Evolutionary conservation across 2,797 vertebrate genomes (phyloP).

Genomic region (Cuculus canorus): DNA sequence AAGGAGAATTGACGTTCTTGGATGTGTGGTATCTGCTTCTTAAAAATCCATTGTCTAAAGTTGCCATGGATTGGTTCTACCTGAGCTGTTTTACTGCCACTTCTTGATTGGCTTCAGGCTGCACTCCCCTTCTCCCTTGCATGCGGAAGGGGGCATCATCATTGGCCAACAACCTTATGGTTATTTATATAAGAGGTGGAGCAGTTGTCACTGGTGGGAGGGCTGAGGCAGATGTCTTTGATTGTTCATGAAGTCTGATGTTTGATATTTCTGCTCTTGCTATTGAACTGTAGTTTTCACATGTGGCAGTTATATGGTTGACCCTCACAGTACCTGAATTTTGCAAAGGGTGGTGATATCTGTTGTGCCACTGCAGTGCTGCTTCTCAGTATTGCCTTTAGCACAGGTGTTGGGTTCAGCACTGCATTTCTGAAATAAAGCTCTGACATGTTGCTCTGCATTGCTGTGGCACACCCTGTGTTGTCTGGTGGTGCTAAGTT

Average conservation of each 20-base stretch:
- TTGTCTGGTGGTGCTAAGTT: background rate
- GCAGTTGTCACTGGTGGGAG: background rate
- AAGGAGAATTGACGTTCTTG: background rate
- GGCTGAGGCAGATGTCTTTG: background rate
- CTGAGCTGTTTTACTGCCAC: background rate
- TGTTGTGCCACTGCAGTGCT: background rate
- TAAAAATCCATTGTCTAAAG: background rate
- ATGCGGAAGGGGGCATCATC: background rate
- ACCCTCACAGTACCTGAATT: background rate
- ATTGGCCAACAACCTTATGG: background rate
- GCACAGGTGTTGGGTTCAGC: background rate
- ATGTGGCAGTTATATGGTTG: background rate
- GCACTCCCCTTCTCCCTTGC: background rate
- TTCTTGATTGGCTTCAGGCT: background rate
- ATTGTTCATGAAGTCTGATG: background rate
- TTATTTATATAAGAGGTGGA: conserved; percentile 21
- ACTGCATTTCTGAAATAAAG: background rate
- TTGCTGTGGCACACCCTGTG: background rate
- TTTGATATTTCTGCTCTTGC: background rate
- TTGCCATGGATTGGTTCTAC: background rate
- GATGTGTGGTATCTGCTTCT: background rate
- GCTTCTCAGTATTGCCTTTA: background rate
- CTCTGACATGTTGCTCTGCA: accelerated
- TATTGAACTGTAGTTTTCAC: background rate
- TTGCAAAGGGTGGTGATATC: background rate